These are phyloP conservation scores for Magallana ariakensis DNA, from an alignment of 1,140 invertebrate genomes.

Conservation along the genomic window DNA sequence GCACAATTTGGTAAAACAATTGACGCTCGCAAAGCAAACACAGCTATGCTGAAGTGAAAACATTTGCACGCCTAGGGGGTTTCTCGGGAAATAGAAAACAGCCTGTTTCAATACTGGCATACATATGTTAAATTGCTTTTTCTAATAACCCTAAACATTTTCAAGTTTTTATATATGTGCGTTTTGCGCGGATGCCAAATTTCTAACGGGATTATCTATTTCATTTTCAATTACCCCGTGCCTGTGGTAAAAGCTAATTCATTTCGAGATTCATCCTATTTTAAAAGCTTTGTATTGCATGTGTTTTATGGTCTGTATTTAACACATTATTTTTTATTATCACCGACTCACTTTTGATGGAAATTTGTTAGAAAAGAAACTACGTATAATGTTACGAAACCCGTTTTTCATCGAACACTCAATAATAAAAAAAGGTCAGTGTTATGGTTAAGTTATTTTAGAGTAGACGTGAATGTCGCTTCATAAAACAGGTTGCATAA, in stretches of 20 bases:
- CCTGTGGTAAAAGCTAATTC: not conserved
- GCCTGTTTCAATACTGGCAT: slow-evolving; percentile 22
- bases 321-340: not conserved
- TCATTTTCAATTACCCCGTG: slow-evolving; percentile 35
- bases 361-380: too few species aligned
- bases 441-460: too few species aligned
- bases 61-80: slow-evolving; percentile 28
- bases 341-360: too few species aligned
- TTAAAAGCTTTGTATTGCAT: not conserved
- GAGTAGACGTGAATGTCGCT: too few species aligned
- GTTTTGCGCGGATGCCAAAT: slow-evolving; percentile 1
- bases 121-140: slow-evolving; percentile 36
- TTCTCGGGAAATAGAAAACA: slow-evolving; percentile 1
- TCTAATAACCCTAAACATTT: slow-evolving; percentile 34
- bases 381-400: too few species aligned
- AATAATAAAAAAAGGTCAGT: too few species aligned
- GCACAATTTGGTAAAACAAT: slow-evolving; percentile 25
- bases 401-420: too few species aligned
- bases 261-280: not conserved
- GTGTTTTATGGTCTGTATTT: not conserved
- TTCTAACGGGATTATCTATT: slow-evolving; percentile 26
- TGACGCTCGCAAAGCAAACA: slow-evolving; percentile 19
- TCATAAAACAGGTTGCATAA: too few species aligned
- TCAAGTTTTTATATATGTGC: slow-evolving; percentile 29
- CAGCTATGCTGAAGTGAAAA: slow-evolving; percentile 9